A percentile compares a stretch with the other conserved stretches of the same genome.
Conservation (phyloP, 1,140 invertebrate genomes). For the Drosophila nannoptera region DNA sequence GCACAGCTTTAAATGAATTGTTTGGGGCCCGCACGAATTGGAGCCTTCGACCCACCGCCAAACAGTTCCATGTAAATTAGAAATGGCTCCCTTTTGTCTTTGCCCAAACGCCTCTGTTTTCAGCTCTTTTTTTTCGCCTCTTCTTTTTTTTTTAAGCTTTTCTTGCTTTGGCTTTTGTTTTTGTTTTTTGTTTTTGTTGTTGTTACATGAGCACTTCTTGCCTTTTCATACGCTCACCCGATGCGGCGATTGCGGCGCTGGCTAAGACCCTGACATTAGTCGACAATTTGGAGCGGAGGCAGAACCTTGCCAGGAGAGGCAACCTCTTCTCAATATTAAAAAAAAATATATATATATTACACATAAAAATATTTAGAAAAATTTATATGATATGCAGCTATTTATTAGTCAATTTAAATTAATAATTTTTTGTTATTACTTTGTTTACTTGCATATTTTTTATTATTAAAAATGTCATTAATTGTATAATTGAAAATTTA, state of each 20-base stretch:
- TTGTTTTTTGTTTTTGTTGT: conserved; percentile 17
- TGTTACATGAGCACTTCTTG: conserved; percentile 35
- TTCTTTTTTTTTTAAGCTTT: conserved; percentile 15
- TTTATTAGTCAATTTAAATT: too few relatives aligned
- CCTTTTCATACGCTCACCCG: conserved; percentile 21
- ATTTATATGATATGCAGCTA: too few relatives aligned
- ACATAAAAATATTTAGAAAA: too few relatives aligned
- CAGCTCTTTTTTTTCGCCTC: conserved; percentile 8
- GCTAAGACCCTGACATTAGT: not conserved
- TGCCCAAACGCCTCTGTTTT: conserved; percentile 22
- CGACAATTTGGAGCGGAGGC: not conserved
- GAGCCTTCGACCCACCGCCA: not conserved
- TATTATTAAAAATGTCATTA: too few relatives aligned
- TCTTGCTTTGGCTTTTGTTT: conserved; percentile 11
- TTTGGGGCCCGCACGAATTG: conserved; percentile 32
- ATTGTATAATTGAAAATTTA: too few relatives aligned
- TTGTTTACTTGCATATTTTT: too few relatives aligned
- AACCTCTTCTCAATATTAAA: not conserved
- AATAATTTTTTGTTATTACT: too few relatives aligned
- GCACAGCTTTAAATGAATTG: conserved; percentile 69
- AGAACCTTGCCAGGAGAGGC: not conserved
- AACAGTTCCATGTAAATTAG: conserved; percentile 68
- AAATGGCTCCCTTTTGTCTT: conserved; percentile 61
- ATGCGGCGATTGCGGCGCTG: not conserved
- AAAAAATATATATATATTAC: too few relatives aligned